Conservation (phyloP, 35 echinoderm and acorn worm species). For the Strongylocentrotus purpuratus region DNA sequence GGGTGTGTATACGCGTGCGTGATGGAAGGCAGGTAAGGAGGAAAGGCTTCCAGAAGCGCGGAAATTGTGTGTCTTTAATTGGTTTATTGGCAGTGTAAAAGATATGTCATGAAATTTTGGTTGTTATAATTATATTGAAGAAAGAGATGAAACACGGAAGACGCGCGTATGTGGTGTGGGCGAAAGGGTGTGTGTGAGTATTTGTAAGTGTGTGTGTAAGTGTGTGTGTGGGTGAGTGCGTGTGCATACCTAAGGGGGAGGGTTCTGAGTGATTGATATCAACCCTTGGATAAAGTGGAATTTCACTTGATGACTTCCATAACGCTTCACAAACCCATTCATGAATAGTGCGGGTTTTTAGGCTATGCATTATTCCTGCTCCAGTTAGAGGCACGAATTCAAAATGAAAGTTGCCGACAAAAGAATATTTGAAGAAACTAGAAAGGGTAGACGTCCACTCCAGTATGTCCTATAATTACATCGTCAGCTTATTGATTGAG, state of each 20-base stretch:
- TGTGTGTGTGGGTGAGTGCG: not conserved
- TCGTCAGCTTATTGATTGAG: not conserved
- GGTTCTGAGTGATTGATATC: not conserved
- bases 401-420: constrained; percentile 3
- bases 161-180: no score
- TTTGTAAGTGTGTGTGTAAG: not conserved
- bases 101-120: no score
- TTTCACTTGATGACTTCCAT: not conserved
- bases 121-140: no score
- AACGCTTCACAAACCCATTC: not conserved
- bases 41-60: not conserved
- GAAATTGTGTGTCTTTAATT: not conserved
- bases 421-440: not conserved
- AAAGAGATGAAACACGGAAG: no score
- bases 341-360: not conserved
- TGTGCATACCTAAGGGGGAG: not conserved
- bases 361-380: not conserved
- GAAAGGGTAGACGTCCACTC: not conserved
- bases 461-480: not conserved
- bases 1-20: not conserved
- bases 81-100: no score
- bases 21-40: not conserved
- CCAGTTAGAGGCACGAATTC: not conserved
- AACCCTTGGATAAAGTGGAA: not conserved
- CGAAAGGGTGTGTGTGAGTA: not conserved